These are phyloP conservation scores for Prochilodus magdalenae DNA, from an alignment of 2,113 vertebrate genomes.

Conservation along the genomic window DNA sequence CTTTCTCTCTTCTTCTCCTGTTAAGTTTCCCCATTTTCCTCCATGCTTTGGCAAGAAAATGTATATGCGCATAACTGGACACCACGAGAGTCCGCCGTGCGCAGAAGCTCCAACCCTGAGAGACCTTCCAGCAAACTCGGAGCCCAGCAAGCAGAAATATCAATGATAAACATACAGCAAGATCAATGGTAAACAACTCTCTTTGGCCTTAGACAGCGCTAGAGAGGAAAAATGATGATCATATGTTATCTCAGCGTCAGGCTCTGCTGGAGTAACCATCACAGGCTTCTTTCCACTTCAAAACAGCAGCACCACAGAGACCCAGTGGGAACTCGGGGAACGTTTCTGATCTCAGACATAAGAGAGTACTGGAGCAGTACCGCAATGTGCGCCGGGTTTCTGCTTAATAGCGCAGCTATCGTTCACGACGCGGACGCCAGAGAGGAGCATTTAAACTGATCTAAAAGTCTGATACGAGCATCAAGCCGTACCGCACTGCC, in stretches of 20 bases:
- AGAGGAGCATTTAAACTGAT: conserved; percentile 18
- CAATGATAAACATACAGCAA: background rate
- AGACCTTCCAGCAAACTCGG: background rate
- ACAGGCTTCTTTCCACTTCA: conserved; percentile 20
- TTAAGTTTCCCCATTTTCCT: too few species aligned
- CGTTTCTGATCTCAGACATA: conserved; percentile 25
- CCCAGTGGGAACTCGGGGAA: conserved; percentile 1
- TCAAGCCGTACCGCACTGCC: background rate
- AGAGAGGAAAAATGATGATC: conserved; percentile 19
- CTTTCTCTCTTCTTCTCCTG: too few species aligned
- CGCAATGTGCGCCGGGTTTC: background rate
- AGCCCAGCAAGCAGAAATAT: background rate
- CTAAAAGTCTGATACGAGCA: background rate
- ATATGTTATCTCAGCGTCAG: conserved; percentile 2
- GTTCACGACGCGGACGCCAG: background rate
- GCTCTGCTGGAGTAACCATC: conserved; percentile 10
- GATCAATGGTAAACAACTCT: conserved; percentile 28
- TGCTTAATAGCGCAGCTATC: conserved; percentile 15
- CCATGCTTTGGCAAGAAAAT: background rate
- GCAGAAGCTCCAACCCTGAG: background rate
- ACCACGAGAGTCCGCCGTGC: background rate
- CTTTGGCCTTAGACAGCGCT: background rate
- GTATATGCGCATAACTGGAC: background rate
- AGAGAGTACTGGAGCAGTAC: background rate
- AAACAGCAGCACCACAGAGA: conserved; percentile 13